phyloP scores from a whole-genome alignment of 1,140 invertebrate genomes.

The Ostrea denselamellosa region DNA sequence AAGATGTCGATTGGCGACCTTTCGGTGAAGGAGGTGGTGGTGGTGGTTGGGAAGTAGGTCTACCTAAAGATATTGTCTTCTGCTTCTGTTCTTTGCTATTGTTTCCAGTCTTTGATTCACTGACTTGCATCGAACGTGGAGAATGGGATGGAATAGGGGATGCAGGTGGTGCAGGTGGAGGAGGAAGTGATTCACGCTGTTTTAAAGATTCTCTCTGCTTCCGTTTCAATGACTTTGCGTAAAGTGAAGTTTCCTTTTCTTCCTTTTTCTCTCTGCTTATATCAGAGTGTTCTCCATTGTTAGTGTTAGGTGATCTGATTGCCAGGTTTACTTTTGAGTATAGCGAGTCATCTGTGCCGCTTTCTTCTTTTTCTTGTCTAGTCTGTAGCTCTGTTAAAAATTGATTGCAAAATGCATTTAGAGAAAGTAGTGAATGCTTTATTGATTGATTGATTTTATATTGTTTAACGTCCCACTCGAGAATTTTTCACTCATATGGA shows the following conservation, averaged over 20 bases:
- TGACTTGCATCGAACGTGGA: not conserved
- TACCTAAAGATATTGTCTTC: not conserved
- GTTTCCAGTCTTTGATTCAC: not conserved
- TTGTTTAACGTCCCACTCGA: too few relatives aligned
- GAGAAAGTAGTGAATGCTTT: too few relatives aligned
- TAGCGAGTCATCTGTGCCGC: not conserved
- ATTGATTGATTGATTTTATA: too few relatives aligned
- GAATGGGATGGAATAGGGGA: not conserved
- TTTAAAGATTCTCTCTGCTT: not conserved
- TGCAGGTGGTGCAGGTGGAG: not conserved
- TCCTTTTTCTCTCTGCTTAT: not conserved
- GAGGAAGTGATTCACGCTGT: not conserved
- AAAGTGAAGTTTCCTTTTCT: not conserved
- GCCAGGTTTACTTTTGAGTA: not conserved
- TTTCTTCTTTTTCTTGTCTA: not conserved
- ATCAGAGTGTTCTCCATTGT: not conserved
- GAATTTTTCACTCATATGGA: too few relatives aligned
- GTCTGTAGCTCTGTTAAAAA: not conserved
- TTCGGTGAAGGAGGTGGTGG: not conserved
- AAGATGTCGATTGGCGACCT: not conserved
- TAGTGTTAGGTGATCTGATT: not conserved
- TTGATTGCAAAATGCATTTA: not conserved
- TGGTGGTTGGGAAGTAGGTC: not conserved
- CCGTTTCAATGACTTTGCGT: not conserved
- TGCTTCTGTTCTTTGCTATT: not conserved